phyloP scores from a whole-genome alignment of 2,888 invertebrate species.

The Zygothrica quintamaculata region DNA sequence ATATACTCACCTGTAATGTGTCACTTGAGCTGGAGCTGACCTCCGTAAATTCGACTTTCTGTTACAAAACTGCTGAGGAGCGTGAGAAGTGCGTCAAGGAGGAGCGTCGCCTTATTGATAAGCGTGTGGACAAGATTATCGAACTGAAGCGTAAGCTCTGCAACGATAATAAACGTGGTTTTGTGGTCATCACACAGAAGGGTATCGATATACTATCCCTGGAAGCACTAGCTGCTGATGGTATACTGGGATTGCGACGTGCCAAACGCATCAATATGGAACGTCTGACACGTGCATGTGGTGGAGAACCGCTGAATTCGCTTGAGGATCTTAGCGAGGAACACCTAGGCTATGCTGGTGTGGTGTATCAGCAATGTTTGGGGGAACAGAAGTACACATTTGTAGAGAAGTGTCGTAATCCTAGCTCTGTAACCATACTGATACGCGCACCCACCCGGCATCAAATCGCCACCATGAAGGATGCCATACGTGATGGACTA shows the following conservation, averaged over 20 bases:
- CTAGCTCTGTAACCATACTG: slow-evolving; percentile 97
- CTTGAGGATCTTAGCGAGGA: slow-evolving; percentile 95
- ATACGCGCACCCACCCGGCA: slow-evolving; percentile 98
- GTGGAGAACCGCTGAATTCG: slow-evolving; percentile 96
- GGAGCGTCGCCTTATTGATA: slow-evolving; percentile 97
- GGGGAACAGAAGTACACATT: slow-evolving; percentile 99
- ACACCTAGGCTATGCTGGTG: slow-evolving; percentile 94
- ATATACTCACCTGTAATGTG: slow-evolving; percentile 98
- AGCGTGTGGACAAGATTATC: slow-evolving; percentile 94
- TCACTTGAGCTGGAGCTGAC: slow-evolving; percentile 99
- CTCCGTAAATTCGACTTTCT: slow-evolving; percentile 97
- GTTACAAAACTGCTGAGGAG: slow-evolving; percentile 98
- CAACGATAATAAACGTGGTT: slow-evolving; percentile 92
- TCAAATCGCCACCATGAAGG: slow-evolving; percentile 96
- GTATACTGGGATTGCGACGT: slow-evolving; percentile 96
- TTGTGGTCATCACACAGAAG: slow-evolving; percentile 98
- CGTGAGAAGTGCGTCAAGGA: slow-evolving; percentile 96
- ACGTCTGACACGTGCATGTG: slow-evolving; percentile 96
- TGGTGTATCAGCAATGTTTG: slow-evolving; percentile 98
- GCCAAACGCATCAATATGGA: slow-evolving; percentile 99
- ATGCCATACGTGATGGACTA: slow-evolving; percentile 97
- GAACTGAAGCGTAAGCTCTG: slow-evolving; percentile 96
- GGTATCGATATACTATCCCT: slow-evolving; percentile 98
- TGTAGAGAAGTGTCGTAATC: slow-evolving; percentile 97
- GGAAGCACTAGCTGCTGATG: slow-evolving; percentile 97